Percentiles rank a stretch among this genome's conserved stretches.
Evolutionary conservation across 2,797 vertebrate genomes (phyloP).

Genomic region (Mastacembelus armatus): DNA sequence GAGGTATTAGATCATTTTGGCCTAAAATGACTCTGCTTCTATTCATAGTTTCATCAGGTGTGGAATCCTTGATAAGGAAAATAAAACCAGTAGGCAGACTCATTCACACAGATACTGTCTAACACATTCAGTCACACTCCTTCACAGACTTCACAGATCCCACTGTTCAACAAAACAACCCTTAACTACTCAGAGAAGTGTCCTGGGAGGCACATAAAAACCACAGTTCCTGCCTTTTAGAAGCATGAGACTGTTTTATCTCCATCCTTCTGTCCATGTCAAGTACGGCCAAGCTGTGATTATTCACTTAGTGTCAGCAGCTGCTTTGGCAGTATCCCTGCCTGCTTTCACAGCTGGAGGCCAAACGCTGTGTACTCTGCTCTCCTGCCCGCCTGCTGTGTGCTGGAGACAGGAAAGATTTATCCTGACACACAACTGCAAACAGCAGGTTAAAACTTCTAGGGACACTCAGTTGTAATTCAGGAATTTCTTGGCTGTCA

Average conservation of each 20-base stretch:
- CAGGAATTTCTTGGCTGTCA: slow-evolving; percentile 6
- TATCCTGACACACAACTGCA: slow-evolving; percentile 50
- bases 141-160: slow-evolving; percentile 1
- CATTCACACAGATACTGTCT: not conserved
- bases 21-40: too few relatives aligned
- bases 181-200: not conserved
- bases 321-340: slow-evolving; percentile 71
- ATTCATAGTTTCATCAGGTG: too few relatives aligned
- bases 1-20: not conserved
- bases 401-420: slow-evolving; percentile 46
- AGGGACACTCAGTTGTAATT: slow-evolving; percentile 40
- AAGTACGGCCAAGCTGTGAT: slow-evolving; percentile 63
- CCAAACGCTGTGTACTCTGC: slow-evolving; percentile 76
- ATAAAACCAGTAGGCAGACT: not conserved
- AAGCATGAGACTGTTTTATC: slow-evolving; percentile 30
- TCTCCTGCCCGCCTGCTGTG: slow-evolving; percentile 54
- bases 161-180: slow-evolving; percentile 14
- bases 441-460: slow-evolving; percentile 45
- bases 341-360: slow-evolving; percentile 74
- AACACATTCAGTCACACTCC: slow-evolving; percentile 5
- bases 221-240: slow-evolving; percentile 22
- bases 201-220: slow-evolving; percentile 20
- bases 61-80: not conserved
- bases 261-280: slow-evolving; percentile 44
- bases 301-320: slow-evolving; percentile 74